Percentiles rank a stretch among this genome's conserved stretches.
Evolutionary conservation across 2,888 invertebrate species (phyloP).

Genomic region (Bruchidius siliquastri): DNA sequence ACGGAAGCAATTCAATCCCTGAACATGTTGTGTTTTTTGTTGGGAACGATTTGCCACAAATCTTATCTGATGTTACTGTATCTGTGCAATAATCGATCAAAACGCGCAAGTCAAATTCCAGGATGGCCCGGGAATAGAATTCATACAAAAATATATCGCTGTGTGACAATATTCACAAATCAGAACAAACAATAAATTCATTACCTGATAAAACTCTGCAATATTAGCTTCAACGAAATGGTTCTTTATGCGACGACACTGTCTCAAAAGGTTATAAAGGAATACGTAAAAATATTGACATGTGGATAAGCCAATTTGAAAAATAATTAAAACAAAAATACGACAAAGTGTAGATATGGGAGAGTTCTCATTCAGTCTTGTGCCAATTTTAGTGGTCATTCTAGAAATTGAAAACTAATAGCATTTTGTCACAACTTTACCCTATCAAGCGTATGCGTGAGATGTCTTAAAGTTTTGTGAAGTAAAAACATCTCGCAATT

Average conservation of each 20-base stretch:
- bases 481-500: no score
- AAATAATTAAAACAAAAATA: conserved; percentile 16
- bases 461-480: no score
- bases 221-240: conserved; percentile 4
- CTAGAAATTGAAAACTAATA: no score
- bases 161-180: conserved; percentile 2
- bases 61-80: neutral
- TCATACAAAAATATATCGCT: neutral
- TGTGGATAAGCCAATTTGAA: conserved; percentile 31
- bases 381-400: neutral
- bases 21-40: neutral
- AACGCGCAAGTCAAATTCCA: neutral
- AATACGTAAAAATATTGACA: conserved; percentile 20
- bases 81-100: neutral
- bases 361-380: neutral
- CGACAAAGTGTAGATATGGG: conserved; percentile 13
- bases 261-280: conserved; percentile 4
- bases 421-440: no score
- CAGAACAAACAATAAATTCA: neutral
- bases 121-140: neutral
- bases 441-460: no score
- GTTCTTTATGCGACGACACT: conserved; percentile 23
- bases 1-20: neutral
- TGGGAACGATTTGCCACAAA: neutral
- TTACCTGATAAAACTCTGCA: conserved; percentile 2